These are phyloP conservation scores for Champsocephalus esox DNA, from an alignment of 2,797 vertebrate genomes.

Conservation along the genomic window DNA sequence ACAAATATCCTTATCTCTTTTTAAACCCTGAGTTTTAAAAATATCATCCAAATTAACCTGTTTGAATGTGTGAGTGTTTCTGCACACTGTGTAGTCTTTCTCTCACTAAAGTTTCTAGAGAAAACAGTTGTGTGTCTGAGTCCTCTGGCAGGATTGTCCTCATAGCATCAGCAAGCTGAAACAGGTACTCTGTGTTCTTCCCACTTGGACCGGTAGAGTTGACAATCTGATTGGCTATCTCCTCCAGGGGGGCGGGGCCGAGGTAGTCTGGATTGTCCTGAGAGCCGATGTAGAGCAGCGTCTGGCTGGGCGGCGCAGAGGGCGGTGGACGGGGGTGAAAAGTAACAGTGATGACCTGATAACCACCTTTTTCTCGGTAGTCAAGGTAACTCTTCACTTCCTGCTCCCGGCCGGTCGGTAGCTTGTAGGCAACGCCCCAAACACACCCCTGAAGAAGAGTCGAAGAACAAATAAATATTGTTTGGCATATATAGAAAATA, in stretches of 20 bases:
- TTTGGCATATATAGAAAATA: background rate
- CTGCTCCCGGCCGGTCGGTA: conserved; percentile 91
- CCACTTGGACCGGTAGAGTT: conserved; percentile 92
- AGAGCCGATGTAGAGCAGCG: conserved; percentile 94
- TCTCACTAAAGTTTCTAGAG: conserved; percentile 92
- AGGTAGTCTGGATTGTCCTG: conserved; percentile 95
- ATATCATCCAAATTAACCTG: background rate
- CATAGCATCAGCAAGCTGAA: conserved; percentile 93
- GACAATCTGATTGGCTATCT: conserved; percentile 94
- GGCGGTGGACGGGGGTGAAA: conserved; percentile 86
- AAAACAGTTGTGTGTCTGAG: conserved; percentile 93
- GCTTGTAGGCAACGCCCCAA: conserved; percentile 96
- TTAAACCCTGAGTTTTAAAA: conserved; percentile 50
- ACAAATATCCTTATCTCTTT: conserved; percentile 17
- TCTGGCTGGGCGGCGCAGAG: conserved; percentile 76
- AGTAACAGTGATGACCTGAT: conserved; percentile 88
- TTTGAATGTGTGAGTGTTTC: conserved; percentile 37
- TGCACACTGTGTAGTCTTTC: conserved; percentile 65
- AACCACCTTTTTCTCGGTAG: conserved; percentile 96
- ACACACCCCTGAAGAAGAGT: conserved; percentile 88
- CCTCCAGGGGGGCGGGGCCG: conserved; percentile 95
- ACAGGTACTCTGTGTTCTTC: conserved; percentile 94
- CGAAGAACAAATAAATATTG: background rate
- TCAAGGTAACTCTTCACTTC: conserved; percentile 96
- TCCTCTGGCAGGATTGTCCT: conserved; percentile 93